A percentile compares a stretch with the other conserved stretches of the same genome.
Conservation (phyloP, 2,113 vertebrate species). For the Gymnogyps californianus region DNA sequence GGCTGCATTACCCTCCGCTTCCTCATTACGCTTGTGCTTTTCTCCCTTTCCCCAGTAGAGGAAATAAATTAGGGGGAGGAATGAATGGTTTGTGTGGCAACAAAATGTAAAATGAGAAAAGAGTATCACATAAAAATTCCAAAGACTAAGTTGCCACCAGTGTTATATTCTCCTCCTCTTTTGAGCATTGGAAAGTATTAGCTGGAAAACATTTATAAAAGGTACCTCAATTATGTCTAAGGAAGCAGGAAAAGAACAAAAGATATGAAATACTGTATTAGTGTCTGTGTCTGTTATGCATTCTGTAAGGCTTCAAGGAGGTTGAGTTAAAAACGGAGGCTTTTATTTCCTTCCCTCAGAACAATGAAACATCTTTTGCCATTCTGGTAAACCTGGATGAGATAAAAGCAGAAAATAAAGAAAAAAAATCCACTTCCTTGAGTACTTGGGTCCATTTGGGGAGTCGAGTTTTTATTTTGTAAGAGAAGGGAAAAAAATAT, state of each 20-base stretch:
- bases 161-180: not conserved
- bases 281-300: not conserved
- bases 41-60: not conserved
- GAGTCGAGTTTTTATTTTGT: not conserved
- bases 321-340: not conserved
- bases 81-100: not conserved
- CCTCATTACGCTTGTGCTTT: not conserved
- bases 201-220: not conserved
- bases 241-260: not conserved
- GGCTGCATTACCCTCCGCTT: not conserved
- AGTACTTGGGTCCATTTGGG: not conserved
- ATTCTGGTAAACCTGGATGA: not conserved
- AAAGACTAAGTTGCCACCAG: not conserved
- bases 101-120: not conserved
- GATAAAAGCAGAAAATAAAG: not conserved
- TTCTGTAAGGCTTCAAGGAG: not conserved
- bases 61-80: not conserved
- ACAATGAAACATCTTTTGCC: not conserved
- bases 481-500: not conserved
- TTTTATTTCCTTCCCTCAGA: not conserved
- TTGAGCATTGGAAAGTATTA: not conserved
- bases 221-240: not conserved
- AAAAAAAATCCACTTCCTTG: not conserved
- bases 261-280: not conserved
- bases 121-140: not conserved